A percentile compares a stretch with the other conserved stretches of the same genome.
phyloP scores from a whole-genome alignment of 2,888 invertebrate genomes.

The Synergus umbraculus region DNA sequence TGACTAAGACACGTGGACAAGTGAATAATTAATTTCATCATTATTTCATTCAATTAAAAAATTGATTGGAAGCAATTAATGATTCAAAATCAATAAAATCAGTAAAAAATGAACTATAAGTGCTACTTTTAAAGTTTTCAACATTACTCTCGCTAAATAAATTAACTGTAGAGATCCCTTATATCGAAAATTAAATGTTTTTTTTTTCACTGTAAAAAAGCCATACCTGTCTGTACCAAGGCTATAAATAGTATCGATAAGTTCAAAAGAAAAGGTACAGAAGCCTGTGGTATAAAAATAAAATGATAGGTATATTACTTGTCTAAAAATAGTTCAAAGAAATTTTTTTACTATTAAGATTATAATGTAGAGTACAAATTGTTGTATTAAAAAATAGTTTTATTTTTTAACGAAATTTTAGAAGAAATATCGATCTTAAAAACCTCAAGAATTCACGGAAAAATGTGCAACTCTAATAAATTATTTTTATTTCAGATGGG shows the following conservation, averaged over 20 bases:
- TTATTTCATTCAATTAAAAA: too few relatives aligned
- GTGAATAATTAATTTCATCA: too few relatives aligned
- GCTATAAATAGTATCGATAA: conserved; percentile 9
- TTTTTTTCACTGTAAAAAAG: background rate
- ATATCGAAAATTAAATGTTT: background rate
- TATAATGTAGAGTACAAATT: background rate
- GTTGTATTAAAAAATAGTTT: background rate
- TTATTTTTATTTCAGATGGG: conserved; percentile 70
- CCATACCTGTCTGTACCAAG: background rate
- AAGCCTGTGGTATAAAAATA: background rate
- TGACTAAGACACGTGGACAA: too few relatives aligned
- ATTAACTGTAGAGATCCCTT: too few relatives aligned
- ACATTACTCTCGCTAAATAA: too few relatives aligned
- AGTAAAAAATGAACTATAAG: too few relatives aligned
- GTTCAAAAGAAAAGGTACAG: background rate
- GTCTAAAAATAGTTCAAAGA: background rate
- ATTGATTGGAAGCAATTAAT: too few relatives aligned
- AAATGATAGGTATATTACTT: background rate
- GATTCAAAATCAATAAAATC: too few relatives aligned
- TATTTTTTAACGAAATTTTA: background rate
- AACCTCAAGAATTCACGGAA: background rate
- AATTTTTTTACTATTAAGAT: background rate
- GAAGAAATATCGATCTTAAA: background rate
- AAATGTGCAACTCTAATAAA: background rate
- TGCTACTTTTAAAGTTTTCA: too few relatives aligned